These are phyloP conservation scores for Eupithecia centaureata DNA, from an alignment of 2,888 invertebrate species.

Conservation along the genomic window DNA sequence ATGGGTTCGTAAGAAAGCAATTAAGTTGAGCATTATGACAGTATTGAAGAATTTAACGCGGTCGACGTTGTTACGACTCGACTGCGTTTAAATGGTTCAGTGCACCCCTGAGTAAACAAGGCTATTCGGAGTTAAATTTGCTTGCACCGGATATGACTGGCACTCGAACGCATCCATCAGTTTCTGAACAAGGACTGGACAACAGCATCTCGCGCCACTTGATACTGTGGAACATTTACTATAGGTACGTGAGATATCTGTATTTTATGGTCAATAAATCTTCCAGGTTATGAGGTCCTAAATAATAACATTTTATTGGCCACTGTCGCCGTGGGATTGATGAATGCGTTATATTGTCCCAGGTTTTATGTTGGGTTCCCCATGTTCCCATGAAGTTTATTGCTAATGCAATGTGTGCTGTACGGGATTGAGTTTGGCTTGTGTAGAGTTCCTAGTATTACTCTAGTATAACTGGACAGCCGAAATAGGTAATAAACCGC, in stretches of 20 bases:
- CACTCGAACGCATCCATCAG: conserved; percentile 78
- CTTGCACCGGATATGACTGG: conserved; percentile 80
- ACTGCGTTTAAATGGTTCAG: conserved; percentile 79
- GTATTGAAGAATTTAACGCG: conserved; percentile 81
- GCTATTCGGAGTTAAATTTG: conserved; percentile 80
- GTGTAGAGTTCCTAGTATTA: conserved; percentile 19
- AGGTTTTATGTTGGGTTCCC: conserved; percentile 66
- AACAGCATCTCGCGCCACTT: conserved; percentile 58
- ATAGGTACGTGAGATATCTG: conserved; percentile 57
- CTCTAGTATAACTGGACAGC: not conserved
- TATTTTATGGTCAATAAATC: conserved; percentile 79
- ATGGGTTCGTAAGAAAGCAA: conserved; percentile 80
- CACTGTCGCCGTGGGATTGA: conserved; percentile 69
- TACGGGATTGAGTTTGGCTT: conserved; percentile 46
- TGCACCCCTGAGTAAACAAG: conserved; percentile 83
- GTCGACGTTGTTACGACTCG: conserved; percentile 74
- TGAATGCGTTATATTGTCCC: conserved; percentile 71
- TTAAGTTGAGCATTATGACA: conserved; percentile 79
- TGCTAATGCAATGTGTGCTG: conserved; percentile 65
- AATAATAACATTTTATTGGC: conserved; percentile 81
- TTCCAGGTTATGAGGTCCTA: conserved; percentile 77
- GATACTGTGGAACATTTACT: conserved; percentile 56
- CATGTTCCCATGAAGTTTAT: conserved; percentile 65
- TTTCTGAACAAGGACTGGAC: conserved; percentile 69
- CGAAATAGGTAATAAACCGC: not conserved